phyloP scores from a whole-genome alignment of 1,140 invertebrate species.

The Apis dorsata region DNA sequence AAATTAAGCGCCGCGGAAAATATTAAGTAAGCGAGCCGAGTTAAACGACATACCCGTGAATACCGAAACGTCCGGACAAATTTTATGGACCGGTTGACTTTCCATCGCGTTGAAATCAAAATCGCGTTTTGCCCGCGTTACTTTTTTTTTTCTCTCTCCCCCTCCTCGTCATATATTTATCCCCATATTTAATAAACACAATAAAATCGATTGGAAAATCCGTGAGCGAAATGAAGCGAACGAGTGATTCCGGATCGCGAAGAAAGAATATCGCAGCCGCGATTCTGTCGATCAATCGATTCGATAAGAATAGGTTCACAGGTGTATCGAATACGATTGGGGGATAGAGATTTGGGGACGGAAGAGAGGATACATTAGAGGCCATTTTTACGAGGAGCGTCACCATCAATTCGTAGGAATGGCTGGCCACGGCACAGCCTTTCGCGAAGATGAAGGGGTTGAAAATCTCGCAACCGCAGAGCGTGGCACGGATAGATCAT shows the following conservation, averaged over 20 bases:
- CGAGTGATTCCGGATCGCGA: too few species aligned
- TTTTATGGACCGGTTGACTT: constrained; percentile 25
- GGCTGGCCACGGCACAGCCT: constrained; percentile 55
- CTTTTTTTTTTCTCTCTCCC: background rate
- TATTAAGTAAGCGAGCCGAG: constrained; percentile 19
- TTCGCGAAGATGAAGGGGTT: constrained; percentile 64
- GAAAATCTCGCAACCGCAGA: constrained; percentile 68
- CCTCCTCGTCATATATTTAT: too few species aligned
- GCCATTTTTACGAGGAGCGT: constrained; percentile 64
- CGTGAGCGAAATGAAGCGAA: too few species aligned
- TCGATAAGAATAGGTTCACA: background rate
- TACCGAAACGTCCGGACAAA: constrained; percentile 18
- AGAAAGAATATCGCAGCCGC: too few species aligned
- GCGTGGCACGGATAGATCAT: constrained; percentile 71
- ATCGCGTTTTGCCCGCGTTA: constrained; percentile 18
- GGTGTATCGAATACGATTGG: constrained; percentile 13
- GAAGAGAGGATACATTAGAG: constrained; percentile 58
- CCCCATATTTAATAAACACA: too few species aligned
- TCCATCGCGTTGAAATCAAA: background rate
- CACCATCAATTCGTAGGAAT: constrained; percentile 64
- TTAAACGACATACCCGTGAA: constrained; percentile 23
- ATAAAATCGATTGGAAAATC: too few species aligned
- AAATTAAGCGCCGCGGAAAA: constrained; percentile 46
- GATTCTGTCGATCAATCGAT: too few species aligned
- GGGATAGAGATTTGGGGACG: constrained; percentile 47